phyloP scores from a whole-genome alignment of 1,140 invertebrate species.

The Pomacea maculata region DNA sequence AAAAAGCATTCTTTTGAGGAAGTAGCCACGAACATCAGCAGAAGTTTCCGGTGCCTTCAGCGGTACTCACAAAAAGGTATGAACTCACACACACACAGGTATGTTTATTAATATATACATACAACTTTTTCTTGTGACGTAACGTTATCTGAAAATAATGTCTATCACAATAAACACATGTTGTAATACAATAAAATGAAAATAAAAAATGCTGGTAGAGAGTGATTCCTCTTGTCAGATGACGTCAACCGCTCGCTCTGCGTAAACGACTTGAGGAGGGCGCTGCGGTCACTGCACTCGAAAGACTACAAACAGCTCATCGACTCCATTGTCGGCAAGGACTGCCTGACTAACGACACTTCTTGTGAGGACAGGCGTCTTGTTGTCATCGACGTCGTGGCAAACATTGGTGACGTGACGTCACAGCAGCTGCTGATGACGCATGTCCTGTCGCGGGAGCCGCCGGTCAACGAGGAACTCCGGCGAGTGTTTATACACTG shows the following conservation, averaged over 20 bases:
- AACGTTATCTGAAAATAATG: too few species aligned
- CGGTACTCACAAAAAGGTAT: slow-evolving; percentile 1
- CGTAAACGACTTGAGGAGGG: slow-evolving; percentile 33
- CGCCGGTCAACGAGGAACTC: slow-evolving; percentile 29
- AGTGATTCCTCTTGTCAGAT: too few species aligned
- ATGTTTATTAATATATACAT: too few species aligned
- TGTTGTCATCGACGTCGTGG: slow-evolving; percentile 39
- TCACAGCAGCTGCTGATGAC: slow-evolving; percentile 33
- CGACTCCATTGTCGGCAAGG: slow-evolving; percentile 10
- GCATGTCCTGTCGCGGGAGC: slow-evolving; percentile 23
- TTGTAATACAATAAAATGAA: too few species aligned
- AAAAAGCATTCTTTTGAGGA: neutral
- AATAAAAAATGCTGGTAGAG: too few species aligned
- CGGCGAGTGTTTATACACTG: slow-evolving; percentile 32
- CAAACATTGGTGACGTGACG: slow-evolving; percentile 19
- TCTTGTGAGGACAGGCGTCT: slow-evolving; percentile 27
- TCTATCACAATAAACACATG: too few species aligned
- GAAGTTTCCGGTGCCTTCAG: slow-evolving; percentile 8
- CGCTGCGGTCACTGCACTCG: slow-evolving; percentile 13
- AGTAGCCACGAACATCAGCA: slow-evolving; percentile 1
- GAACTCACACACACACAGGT: too few species aligned
- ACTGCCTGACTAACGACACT: slow-evolving; percentile 23
- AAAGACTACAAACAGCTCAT: slow-evolving; percentile 27
- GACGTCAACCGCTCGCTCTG: neutral
- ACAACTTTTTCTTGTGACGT: too few species aligned